Base-by-base conservation (phyloP, 30 jellyfish, hydroid and myxozoan genomes). In the Morbakka virulenta region DNA sequence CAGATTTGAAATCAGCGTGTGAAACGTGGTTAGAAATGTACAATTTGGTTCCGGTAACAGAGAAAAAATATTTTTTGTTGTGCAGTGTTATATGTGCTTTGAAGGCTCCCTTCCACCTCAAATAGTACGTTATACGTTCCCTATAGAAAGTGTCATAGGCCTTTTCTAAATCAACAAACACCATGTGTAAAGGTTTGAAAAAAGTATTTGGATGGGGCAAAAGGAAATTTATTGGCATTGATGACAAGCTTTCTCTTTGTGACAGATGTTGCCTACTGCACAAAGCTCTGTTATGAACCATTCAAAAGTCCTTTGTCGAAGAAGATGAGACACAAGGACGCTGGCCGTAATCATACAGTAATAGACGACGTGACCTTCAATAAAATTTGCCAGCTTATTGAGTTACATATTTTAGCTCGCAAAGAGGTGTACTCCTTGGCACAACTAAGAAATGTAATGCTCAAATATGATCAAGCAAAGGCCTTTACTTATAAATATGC, bases 241-340 rank as follows among this genome's bases (percentile, higher is more conserved):
- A 31, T 28, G 79, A 67, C 67, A 67, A 32, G 79, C 69, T 31
- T 28, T 67, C 79, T 32, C 79, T 67, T 67, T 29, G 68, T 32
- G 26, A 30, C 69, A 67, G 79, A 67, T 67, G 79, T 67, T 67
- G 67, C 69, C 69, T 27, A 32, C 67, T 32, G 35, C 68, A 67
- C 32, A 67, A 67, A 67, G 67, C 79, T 67, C 69, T 67, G 79
- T 32, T 67, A 67, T 67, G 79, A 67, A 31, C 79, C 79, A 67
- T 67, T 67, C 79, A 67, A 64, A 31, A 67, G 79, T 64, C 79
- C 79, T 28, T 62, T 67, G 32, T 67, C 64, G 79, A 67, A 67
- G 79, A 67, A 67, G 79, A 67, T 31, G 68, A 67, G 68, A 67
- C 64, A 31, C 17, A 28, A 67, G 79, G 79, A 26, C 9, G 69